Evolutionary conservation across 2,113 vertebrate species (phyloP).

Genomic region (Callipepla squamata): DNA sequence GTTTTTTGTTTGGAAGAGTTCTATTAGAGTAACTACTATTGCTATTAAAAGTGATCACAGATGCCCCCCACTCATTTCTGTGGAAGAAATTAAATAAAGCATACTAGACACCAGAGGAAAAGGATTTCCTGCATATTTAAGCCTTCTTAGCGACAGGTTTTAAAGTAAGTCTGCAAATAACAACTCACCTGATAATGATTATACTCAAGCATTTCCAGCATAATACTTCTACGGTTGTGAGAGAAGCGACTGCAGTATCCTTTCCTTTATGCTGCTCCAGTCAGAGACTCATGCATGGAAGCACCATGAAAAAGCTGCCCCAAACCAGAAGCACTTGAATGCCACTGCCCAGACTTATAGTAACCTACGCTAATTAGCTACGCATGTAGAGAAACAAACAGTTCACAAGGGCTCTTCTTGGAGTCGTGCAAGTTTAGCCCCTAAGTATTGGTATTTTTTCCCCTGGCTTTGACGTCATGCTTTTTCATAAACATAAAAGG

Average conservation of each 20-base stretch:
- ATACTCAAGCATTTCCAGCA: constrained; percentile 99
- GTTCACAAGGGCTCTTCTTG: constrained; percentile 82
- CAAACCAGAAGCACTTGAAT: constrained; percentile 65
- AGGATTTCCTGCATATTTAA: not conserved
- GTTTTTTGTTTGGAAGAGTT: not conserved
- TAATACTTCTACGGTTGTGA: constrained; percentile 68
- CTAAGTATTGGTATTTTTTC: constrained; percentile 86
- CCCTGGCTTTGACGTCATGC: constrained; percentile 92
- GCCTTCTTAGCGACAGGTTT: not conserved
- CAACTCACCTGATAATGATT: constrained; percentile 94
- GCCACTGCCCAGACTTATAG: constrained; percentile 80
- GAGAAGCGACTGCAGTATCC: constrained; percentile 29
- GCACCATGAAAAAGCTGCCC: constrained; percentile 72
- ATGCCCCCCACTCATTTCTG: not conserved
- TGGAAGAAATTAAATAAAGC: not conserved
- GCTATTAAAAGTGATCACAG: not conserved
- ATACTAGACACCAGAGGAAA: not conserved
- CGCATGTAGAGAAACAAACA: constrained; percentile 83
- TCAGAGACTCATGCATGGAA: constrained; percentile 44
- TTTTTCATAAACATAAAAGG: constrained; percentile 88
- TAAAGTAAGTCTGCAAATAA: not conserved
- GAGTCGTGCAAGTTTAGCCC: constrained; percentile 79
- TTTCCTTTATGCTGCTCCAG: constrained; percentile 49
- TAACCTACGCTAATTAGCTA: constrained; percentile 88
- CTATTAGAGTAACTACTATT: not conserved